Percentiles rank a stretch among this genome's conserved stretches.
These are phyloP conservation scores for Nomada flava DNA, from an alignment of 2,888 invertebrate genomes.

Conservation along the genomic window DNA sequence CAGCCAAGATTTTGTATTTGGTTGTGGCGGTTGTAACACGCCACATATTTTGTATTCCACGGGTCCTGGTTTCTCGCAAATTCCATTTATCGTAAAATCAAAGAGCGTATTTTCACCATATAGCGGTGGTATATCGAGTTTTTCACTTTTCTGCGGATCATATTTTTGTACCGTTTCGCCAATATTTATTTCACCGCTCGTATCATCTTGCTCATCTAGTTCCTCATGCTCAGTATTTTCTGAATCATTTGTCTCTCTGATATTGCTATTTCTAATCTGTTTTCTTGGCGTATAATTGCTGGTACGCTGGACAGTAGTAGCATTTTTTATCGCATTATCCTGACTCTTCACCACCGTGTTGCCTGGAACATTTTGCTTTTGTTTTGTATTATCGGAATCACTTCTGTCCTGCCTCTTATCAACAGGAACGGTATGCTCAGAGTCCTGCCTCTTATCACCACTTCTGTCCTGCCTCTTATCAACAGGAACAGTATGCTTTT, in stretches of 20 bases:
- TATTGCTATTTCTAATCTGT: background rate
- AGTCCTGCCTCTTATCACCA: background rate
- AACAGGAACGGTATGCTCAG: background rate
- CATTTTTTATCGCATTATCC: too few species aligned
- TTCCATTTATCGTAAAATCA: slow-evolving; percentile 52
- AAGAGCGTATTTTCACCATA: slow-evolving; percentile 52
- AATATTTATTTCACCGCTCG: too few species aligned
- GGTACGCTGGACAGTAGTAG: too few species aligned
- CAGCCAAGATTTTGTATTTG: slow-evolving; percentile 63
- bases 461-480: background rate
- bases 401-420: background rate
- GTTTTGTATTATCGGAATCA: background rate
- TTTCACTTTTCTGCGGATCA: background rate
- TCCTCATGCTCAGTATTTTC: background rate
- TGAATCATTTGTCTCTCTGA: background rate
- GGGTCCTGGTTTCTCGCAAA: slow-evolving; percentile 46
- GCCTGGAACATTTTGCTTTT: background rate
- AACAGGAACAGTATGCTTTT: background rate
- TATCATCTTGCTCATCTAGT: background rate
- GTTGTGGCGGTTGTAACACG: slow-evolving; percentile 51
- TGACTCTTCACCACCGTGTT: background rate
- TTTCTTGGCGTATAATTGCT: background rate
- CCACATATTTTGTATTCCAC: slow-evolving; percentile 64
- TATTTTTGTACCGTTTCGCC: background rate
- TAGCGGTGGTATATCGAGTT: slow-evolving; percentile 25